Evolutionary conservation across 2,888 invertebrate species (phyloP), one percentile per base, ranked within the genome.

Genomic region (Octonoba sinensis): DNA sequence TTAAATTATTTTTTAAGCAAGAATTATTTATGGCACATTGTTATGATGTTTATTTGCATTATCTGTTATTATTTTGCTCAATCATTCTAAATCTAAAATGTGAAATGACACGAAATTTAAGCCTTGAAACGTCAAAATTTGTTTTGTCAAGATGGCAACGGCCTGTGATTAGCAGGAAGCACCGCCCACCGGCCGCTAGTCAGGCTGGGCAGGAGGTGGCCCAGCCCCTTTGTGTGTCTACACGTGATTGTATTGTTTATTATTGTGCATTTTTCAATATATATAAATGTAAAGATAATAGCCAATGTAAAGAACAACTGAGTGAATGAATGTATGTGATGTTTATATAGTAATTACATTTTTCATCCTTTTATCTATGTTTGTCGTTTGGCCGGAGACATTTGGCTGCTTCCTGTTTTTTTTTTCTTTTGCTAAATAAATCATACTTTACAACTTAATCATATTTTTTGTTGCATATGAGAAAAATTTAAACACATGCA

Each of bases 371-470:
- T 82, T 66, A 76, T 76, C 72, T 67, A 66, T 71, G 54, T 75
- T 64, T 72, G 82, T 82, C 76, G 54, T 65, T 56, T 81, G 75
- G 82, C 76, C 82, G 71, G 76, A 36, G 36, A 76, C 71, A 71
- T 69, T 72, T 82, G 82, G 75, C 76, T 82, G 82, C 82, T 82
- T 82, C 82, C 82, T 82, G 76, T 76, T 82, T 74, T 69, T 51
- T 51, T 65, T 69, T 67, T 70, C 75, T 71, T 75, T 75, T 82
- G 47, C 57, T 44, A 75, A 82, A 82, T 64, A 82, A 82, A 74
- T 69, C 72, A 72, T 78, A 60, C 78, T 78, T 72, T 78, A 78
- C 78, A 78, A 78, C 71, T 72, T 36, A 36, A 36, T 36, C 36
- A 36, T 36, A 11, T 36, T 36, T 27, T 27, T 27, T 8, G 36